A percentile compares a stretch with the other conserved stretches of the same genome.
phyloP scores from a whole-genome alignment of 2,113 vertebrate genomes.

The Oreochromis tanganicae region DNA sequence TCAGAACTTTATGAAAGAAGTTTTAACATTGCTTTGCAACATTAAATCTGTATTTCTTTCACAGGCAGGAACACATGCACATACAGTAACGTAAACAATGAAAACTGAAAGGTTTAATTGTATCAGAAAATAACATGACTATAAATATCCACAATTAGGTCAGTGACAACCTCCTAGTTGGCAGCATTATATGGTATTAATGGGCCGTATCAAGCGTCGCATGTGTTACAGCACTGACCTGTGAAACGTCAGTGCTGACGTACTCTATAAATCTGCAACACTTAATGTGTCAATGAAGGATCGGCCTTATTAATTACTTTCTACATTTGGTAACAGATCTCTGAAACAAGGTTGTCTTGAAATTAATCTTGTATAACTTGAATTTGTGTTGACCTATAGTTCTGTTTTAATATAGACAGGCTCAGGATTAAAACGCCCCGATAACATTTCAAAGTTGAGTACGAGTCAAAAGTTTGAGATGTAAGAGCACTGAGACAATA shows the following conservation, averaged over 20 bases:
- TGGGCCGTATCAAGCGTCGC: not conserved
- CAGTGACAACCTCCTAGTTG: conserved; percentile 18
- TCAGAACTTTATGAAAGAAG: not conserved
- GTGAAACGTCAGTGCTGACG: not conserved
- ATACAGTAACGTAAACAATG: not conserved
- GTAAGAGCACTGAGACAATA: not conserved
- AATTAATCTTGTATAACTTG: not conserved
- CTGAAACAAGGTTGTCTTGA: not conserved
- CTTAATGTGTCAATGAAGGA: not conserved
- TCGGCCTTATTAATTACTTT: not conserved
- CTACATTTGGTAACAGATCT: not conserved
- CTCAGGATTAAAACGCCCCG: not conserved
- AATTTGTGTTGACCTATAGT: not conserved
- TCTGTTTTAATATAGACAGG: not conserved
- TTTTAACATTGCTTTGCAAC: not conserved
- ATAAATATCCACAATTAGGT: conserved; percentile 5
- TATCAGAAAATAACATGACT: not conserved
- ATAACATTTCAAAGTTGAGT: not conserved
- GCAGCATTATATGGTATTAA: conserved; percentile 10
- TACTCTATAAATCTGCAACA: not conserved
- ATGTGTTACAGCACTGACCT: not conserved
- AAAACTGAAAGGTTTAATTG: not conserved
- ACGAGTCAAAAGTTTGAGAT: not conserved
- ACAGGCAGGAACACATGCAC: not conserved
- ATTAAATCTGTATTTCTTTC: not conserved